phyloP scores from a whole-genome alignment of 2,888 invertebrate genomes.

The Noctua janthe region DNA sequence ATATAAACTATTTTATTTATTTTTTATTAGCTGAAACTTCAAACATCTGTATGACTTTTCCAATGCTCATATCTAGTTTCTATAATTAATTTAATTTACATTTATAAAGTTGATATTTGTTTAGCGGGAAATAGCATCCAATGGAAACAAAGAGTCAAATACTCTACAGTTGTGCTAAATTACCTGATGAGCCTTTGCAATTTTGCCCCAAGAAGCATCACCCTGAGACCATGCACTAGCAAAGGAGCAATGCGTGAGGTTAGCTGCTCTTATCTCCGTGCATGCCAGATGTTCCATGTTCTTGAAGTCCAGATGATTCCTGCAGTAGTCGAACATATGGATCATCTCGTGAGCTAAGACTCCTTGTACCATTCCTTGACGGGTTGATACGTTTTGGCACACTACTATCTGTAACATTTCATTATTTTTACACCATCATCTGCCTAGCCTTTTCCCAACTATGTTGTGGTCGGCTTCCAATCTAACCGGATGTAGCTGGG shows the following conservation, averaged over 20 bases:
- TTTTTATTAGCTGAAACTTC: neutral
- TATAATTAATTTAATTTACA: neutral
- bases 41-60: neutral
- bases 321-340: slow-evolving; percentile 98
- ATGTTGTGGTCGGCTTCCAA: too few species aligned
- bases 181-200: slow-evolving; percentile 95
- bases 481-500: too few species aligned
- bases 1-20: too few species aligned
- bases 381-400: slow-evolving; percentile 95
- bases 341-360: slow-evolving; percentile 98
- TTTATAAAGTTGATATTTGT: neutral
- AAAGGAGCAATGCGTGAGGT: slow-evolving; percentile 97
- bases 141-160: neutral
- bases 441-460: too few species aligned
- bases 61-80: neutral
- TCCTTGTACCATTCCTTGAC: slow-evolving; percentile 93
- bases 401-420: slow-evolving; percentile 93
- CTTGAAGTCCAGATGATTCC: slow-evolving; percentile 96
- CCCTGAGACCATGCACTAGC: slow-evolving; percentile 94
- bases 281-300: slow-evolving; percentile 98
- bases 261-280: slow-evolving; percentile 98
- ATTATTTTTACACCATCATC: too few species aligned
- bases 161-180: slow-evolving; percentile 24
- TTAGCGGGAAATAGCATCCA: neutral
- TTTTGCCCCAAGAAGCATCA: slow-evolving; percentile 93